phyloP scores from a whole-genome alignment of 2,888 invertebrate species.

The Peribatodes rhomboidaria region DNA sequence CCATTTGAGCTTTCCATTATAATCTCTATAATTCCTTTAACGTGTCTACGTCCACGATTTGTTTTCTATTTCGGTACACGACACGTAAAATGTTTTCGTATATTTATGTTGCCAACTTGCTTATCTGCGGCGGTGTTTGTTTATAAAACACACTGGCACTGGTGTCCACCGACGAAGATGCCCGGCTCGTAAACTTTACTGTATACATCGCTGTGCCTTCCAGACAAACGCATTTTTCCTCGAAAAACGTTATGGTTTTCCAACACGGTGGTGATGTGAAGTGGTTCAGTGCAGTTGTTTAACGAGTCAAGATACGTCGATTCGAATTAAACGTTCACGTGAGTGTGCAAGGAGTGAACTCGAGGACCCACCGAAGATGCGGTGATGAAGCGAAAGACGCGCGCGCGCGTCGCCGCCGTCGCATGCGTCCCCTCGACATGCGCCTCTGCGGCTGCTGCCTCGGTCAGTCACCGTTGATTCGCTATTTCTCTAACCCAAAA shows the following conservation, averaged over 20 bases:
- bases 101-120: slow-evolving; percentile 65
- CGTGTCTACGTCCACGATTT: slow-evolving; percentile 46
- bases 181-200: slow-evolving; percentile 58
- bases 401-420: slow-evolving; percentile 65
- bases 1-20: slow-evolving; percentile 41
- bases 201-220: slow-evolving; percentile 48
- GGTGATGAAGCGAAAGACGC: slow-evolving; percentile 69
- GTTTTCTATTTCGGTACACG: slow-evolving; percentile 54
- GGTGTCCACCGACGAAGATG: slow-evolving; percentile 52
- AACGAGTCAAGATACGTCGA: slow-evolving; percentile 68
- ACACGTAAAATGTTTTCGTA: slow-evolving; percentile 53
- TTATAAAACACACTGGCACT: slow-evolving; percentile 63
- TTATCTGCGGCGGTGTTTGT: slow-evolving; percentile 70
- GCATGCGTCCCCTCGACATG: slow-evolving; percentile 76
- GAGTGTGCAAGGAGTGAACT: slow-evolving; percentile 67
- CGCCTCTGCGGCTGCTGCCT: slow-evolving; percentile 84
- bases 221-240: slow-evolving; percentile 43
- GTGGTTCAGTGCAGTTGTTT: slow-evolving; percentile 34
- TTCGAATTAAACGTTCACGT: slow-evolving; percentile 75
- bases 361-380: slow-evolving; percentile 60
- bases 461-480: slow-evolving; percentile 65
- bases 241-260: slow-evolving; percentile 12
- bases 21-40: slow-evolving; percentile 51
- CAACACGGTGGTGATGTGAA: slow-evolving; percentile 20
- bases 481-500: slow-evolving; percentile 35